Conservation (phyloP, 1,140 invertebrate species). For the Bombus difficillimus region DNA sequence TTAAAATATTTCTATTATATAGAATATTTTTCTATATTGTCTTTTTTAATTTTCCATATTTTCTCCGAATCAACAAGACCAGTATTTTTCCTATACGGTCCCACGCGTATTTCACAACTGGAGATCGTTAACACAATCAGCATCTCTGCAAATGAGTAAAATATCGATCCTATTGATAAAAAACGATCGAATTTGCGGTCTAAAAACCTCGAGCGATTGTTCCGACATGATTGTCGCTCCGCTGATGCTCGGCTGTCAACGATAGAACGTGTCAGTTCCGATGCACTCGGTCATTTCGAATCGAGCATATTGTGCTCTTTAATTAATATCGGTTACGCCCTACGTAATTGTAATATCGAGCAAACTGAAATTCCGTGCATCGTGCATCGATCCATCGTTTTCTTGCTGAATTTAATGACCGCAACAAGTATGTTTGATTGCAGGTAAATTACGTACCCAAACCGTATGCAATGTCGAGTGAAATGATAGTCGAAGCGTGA, state of each 20-base stretch:
- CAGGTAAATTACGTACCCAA: slow-evolving; percentile 18
- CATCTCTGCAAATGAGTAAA: neutral
- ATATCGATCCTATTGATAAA: neutral
- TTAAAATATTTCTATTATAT: no score
- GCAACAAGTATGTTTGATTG: slow-evolving; percentile 13
- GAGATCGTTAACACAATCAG: neutral
- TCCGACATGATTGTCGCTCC: neutral
- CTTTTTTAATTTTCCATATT: neutral
- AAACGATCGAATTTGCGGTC: neutral
- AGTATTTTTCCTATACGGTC: neutral
- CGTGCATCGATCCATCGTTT: neutral
- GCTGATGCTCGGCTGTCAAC: neutral
- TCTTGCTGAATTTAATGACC: slow-evolving; percentile 23
- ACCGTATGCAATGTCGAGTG: neutral
- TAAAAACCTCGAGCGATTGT: neutral
- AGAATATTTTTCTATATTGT: neutral
- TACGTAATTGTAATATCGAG: slow-evolving; percentile 32
- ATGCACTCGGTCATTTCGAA: slow-evolving; percentile 7
- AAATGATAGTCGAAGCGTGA: neutral
- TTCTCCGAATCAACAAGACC: no score
- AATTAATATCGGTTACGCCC: slow-evolving; percentile 40
- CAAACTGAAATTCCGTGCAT: neutral
- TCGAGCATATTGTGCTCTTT: slow-evolving; percentile 22
- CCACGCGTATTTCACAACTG: neutral
- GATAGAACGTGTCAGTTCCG: slow-evolving; percentile 10